phyloP scores from a whole-genome alignment of 2,113 vertebrate genomes.

The pig (Sus scrofa) region T2T-Sscrofa CM000829.6:34361001-34361500 shows the following conservation, averaged over 20 bases:
- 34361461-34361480: background rate
- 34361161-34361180: background rate
- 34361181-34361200: background rate
- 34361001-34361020: background rate
- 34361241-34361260: too few species aligned
- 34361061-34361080: background rate
- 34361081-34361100: background rate
- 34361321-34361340: background rate
- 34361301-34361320: background rate
- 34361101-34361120: background rate
- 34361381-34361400: background rate
- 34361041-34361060: background rate
- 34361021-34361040: background rate
- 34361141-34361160: background rate
- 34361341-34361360: background rate
- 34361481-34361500: background rate
- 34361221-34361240: too few species aligned
- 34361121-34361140: background rate
- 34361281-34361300: background rate
- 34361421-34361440: background rate
- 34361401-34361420: background rate
- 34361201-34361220: too few species aligned
- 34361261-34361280: too few species aligned
- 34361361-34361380: background rate
- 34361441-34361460: background rate